Conservation (phyloP, 2,888 invertebrate species). For the Tinea trinotella region DNA sequence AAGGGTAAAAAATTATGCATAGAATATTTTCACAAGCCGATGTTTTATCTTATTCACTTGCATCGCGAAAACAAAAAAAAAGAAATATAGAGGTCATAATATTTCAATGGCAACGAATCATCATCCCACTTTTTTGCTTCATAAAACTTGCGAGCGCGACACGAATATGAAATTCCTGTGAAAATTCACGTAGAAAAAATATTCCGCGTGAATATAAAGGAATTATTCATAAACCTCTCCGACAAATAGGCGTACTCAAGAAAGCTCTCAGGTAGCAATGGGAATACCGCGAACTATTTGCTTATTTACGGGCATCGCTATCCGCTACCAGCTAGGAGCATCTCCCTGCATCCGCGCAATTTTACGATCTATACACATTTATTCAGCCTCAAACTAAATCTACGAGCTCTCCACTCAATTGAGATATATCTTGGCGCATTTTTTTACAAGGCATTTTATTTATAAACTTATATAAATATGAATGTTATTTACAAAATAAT, state of each 20-base stretch:
- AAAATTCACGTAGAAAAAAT: slow-evolving; percentile 18
- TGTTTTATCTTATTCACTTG: slow-evolving; percentile 1
- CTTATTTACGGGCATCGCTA: slow-evolving; percentile 23
- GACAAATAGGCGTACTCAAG: slow-evolving; percentile 30
- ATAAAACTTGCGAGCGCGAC: slow-evolving; percentile 14
- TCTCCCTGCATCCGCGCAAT: slow-evolving; percentile 12
- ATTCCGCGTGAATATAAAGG: slow-evolving; percentile 30
- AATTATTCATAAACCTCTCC: slow-evolving; percentile 45
- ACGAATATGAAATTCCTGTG: slow-evolving; percentile 13
- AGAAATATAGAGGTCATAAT: slow-evolving; percentile 15
- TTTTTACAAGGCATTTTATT: background rate
- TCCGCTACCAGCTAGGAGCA: background rate
- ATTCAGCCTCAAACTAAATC: background rate
- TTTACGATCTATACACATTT: slow-evolving; percentile 8
- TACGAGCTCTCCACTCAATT: background rate
- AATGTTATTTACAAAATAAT: too few relatives aligned
- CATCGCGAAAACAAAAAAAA: background rate
- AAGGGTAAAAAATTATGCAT: too few relatives aligned
- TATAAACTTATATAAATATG: background rate
- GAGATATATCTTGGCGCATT: background rate
- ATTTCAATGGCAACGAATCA: slow-evolving; percentile 16
- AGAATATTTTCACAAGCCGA: too few relatives aligned
- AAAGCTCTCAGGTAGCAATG: slow-evolving; percentile 24
- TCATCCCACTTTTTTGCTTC: slow-evolving; percentile 13
- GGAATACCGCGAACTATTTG: slow-evolving; percentile 25